phyloP scores from a whole-genome alignment of 2,113 vertebrate species.

The Bothrops jararaca region DNA sequence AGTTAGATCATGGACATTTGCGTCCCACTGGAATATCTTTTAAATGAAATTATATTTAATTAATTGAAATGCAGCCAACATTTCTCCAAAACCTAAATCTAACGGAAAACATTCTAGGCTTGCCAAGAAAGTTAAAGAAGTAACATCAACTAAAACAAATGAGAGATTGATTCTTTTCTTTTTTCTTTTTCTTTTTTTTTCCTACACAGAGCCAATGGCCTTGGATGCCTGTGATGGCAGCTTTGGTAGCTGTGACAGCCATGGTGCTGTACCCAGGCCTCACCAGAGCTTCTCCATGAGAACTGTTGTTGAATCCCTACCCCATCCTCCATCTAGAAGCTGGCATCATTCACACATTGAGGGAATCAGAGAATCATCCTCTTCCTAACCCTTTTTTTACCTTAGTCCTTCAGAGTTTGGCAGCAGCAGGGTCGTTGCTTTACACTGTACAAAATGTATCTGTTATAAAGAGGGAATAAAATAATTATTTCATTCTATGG shows the following conservation, averaged over 20 bases:
- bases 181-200: slow-evolving; percentile 75
- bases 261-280: slow-evolving; percentile 93
- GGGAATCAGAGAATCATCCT: slow-evolving; percentile 75
- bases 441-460: slow-evolving; percentile 94
- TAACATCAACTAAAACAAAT: slow-evolving; percentile 64
- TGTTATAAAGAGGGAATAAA: slow-evolving; percentile 94
- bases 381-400: slow-evolving; percentile 75
- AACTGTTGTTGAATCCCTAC: slow-evolving; percentile 76
- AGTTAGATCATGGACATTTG: slow-evolving; percentile 6
- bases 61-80: slow-evolving; percentile 30
- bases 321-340: slow-evolving; percentile 80
- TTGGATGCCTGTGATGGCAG: slow-evolving; percentile 97
- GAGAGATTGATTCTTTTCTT: slow-evolving; percentile 70
- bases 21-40: slow-evolving; percentile 28
- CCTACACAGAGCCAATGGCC: slow-evolving; percentile 91
- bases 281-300: slow-evolving; percentile 90
- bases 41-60: not conserved
- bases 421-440: slow-evolving; percentile 82
- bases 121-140: slow-evolving; percentile 58
- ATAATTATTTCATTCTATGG: slow-evolving; percentile 86
- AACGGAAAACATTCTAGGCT: slow-evolving; percentile 31
- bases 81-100: slow-evolving; percentile 43
- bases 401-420: slow-evolving; percentile 76
- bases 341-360: slow-evolving; percentile 76
- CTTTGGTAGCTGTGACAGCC: slow-evolving; percentile 93